Conservation (phyloP, 1,140 invertebrate genomes). For the Berghia stephanieae region DNA sequence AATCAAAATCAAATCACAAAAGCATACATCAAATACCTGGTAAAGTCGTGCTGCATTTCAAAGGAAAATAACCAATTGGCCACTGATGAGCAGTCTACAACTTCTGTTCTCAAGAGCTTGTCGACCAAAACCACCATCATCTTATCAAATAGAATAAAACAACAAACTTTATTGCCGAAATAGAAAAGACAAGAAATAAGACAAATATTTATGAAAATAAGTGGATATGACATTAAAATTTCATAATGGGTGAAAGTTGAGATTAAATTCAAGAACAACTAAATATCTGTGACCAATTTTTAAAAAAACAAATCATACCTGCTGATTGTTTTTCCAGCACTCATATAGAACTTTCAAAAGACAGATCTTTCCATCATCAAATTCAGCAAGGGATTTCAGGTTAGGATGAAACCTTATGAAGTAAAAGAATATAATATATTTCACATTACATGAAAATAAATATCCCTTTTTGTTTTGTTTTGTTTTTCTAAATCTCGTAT, state of each 20-base stretch:
- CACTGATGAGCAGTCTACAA: constrained; percentile 95
- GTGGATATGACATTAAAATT: too few species aligned
- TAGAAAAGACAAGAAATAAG: too few species aligned
- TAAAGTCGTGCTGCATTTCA: constrained; percentile 93
- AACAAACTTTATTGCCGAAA: neutral
- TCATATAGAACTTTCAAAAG: constrained; percentile 93
- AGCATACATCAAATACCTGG: constrained; percentile 72
- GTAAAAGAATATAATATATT: constrained; percentile 7
- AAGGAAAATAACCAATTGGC: constrained; percentile 99
- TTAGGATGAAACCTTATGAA: constrained; percentile 84
- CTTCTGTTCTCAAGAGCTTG: constrained; percentile 96
- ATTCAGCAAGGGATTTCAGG: constrained; percentile 90
- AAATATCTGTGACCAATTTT: too few species aligned
- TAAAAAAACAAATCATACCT: constrained; percentile 59
- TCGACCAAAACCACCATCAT: constrained; percentile 97
- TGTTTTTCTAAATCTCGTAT: too few species aligned
- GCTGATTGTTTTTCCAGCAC: constrained; percentile 92
- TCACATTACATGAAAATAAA: too few species aligned
- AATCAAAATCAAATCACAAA: neutral
- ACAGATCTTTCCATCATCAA: constrained; percentile 95
- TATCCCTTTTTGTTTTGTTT: too few species aligned
- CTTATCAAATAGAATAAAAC: constrained; percentile 65
- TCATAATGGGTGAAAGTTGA: too few species aligned
- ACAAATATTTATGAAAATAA: too few species aligned
- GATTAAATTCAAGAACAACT: too few species aligned